phyloP scores from a whole-genome alignment of 2,888 invertebrate genomes.

The Apamea sordens region DNA sequence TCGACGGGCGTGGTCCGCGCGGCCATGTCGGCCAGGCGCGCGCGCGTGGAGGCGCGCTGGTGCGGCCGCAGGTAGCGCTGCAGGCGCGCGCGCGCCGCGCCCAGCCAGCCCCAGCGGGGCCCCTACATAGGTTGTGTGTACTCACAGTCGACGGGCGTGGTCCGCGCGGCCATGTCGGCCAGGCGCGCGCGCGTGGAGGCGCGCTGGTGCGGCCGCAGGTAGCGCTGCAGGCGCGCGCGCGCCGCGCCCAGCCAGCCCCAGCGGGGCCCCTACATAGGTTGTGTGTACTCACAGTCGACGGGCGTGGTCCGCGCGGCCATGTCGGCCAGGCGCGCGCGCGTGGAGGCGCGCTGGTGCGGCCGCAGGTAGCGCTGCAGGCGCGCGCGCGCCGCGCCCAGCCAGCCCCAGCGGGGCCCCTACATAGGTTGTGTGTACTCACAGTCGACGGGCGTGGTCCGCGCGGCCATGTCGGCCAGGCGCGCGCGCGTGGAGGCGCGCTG shows the following conservation, averaged over 20 bases:
- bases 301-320: conserved; percentile 73
- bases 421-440: conserved; percentile 71
- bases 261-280: too few relatives aligned
- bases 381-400: conserved; percentile 72
- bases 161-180: conserved; percentile 73
- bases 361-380: conserved; percentile 76
- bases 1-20: conserved; percentile 68
- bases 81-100: conserved; percentile 72
- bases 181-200: conserved; percentile 75
- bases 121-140: too few relatives aligned
- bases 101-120: conserved; percentile 69
- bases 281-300: conserved; percentile 71
- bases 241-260: conserved; percentile 73
- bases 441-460: conserved; percentile 73
- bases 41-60: conserved; percentile 75
- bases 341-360: conserved; percentile 76
- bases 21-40: conserved; percentile 77
- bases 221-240: conserved; percentile 72
- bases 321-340: conserved; percentile 75
- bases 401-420: conserved; percentile 62
- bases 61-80: conserved; percentile 77
- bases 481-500: conserved; percentile 75
- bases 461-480: conserved; percentile 77
- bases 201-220: conserved; percentile 78
- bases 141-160: conserved; percentile 74